Evolutionary conservation across 2,888 invertebrate species (phyloP).

Genomic region (Andrena chrysosceles): DNA sequence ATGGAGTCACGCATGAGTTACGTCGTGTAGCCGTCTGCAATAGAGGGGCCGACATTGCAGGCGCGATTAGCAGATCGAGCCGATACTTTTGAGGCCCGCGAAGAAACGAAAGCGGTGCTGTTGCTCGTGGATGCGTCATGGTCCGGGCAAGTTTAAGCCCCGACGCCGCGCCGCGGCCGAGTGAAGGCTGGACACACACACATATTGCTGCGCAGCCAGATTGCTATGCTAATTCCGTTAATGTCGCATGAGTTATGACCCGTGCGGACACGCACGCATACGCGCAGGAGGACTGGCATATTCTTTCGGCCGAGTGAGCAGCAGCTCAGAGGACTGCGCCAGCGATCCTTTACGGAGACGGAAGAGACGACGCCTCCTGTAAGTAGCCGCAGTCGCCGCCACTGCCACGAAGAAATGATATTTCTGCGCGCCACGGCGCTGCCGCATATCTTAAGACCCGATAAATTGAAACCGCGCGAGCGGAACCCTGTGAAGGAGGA

Average conservation of each 20-base stretch:
- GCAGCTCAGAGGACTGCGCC: conserved; percentile 33
- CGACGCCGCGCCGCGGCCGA: conserved; percentile 29
- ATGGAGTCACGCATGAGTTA: conserved; percentile 59
- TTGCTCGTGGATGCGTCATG: conserved; percentile 53
- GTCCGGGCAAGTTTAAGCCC: conserved; percentile 43
- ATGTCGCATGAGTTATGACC: conserved; percentile 79
- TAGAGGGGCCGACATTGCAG: conserved; percentile 25
- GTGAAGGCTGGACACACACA: conserved; percentile 48
- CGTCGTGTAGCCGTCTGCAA: conserved; percentile 11
- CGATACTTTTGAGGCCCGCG: conserved; percentile 25
- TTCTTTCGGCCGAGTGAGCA: conserved; percentile 54
- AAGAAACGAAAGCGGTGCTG: conserved; percentile 32
- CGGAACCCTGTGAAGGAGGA: conserved; percentile 48
- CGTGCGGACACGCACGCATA: conserved; percentile 40
- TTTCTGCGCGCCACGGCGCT: conserved; percentile 64
- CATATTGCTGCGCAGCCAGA: conserved; percentile 61
- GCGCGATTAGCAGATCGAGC: conserved; percentile 46
- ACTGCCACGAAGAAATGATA: conserved; percentile 66
- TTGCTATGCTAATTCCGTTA: conserved; percentile 81
- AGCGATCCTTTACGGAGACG: conserved; percentile 72
- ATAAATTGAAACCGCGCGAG: conserved; percentile 77
- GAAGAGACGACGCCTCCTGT: conserved; percentile 67
- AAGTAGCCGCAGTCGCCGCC: conserved; percentile 61
- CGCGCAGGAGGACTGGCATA: conserved; percentile 42
- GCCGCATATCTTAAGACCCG: conserved; percentile 74